Conservation (phyloP, 2,797 vertebrate genomes). For the Yasuhikotakia modesta region DNA sequence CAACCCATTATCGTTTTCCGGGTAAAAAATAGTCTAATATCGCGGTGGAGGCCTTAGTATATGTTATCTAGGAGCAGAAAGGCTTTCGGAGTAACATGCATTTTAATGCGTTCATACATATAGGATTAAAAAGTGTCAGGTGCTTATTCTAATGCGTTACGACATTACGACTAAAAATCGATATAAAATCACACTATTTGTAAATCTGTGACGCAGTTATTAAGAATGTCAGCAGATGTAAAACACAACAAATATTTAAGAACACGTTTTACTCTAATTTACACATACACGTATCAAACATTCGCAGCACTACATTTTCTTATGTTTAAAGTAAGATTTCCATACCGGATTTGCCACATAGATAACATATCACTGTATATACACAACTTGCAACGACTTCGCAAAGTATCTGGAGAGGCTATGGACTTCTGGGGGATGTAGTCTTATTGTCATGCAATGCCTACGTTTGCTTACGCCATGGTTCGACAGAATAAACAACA, state of each 20-base stretch:
- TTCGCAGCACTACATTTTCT: not conserved
- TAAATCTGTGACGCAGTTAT: constrained; percentile 49
- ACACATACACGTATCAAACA: not conserved
- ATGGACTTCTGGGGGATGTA: constrained; percentile 75
- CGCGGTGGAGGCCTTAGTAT: not conserved
- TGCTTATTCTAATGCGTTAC: not conserved
- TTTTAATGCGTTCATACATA: not conserved
- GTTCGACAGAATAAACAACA: constrained; percentile 71
- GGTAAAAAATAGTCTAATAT: not conserved
- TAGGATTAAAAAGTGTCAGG: not conserved
- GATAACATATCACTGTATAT: constrained; percentile 73
- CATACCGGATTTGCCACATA: constrained; percentile 71
- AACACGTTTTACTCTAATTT: not conserved
- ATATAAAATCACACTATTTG: not conserved
- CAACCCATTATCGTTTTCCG: not conserved
- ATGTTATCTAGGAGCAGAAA: not conserved
- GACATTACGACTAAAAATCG: constrained; percentile 5
- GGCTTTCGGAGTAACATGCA: not conserved
- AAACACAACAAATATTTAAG: constrained; percentile 6
- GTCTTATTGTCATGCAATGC: constrained; percentile 58
- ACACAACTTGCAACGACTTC: constrained; percentile 84
- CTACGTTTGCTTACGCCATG: constrained; percentile 37
- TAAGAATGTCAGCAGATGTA: constrained; percentile 10
- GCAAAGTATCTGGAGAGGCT: constrained; percentile 79
- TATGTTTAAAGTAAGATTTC: not conserved